Conservation (phyloP, 2,797 vertebrate genomes). For the Cichlasoma orientale region DNA sequence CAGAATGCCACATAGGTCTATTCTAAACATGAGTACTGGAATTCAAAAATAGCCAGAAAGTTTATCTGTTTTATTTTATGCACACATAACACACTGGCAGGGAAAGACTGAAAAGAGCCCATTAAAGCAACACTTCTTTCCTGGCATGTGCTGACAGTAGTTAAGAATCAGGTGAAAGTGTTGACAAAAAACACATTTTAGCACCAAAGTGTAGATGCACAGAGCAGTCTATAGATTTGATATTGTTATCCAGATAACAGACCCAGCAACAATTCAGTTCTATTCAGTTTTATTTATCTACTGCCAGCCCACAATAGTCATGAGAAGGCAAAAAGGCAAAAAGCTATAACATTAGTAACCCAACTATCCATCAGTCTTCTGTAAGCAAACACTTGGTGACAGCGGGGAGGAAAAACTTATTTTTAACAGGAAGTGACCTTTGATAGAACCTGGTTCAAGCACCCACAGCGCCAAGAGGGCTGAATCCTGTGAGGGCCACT, state of each 20-base stretch:
- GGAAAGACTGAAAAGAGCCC: not conserved
- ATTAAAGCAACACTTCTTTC: not conserved
- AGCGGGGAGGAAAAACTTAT: not conserved
- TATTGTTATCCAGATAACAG: too few relatives aligned
- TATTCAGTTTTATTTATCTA: not conserved
- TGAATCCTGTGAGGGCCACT: not conserved
- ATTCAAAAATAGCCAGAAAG: not conserved
- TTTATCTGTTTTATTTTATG: too few relatives aligned
- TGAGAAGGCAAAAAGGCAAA: not conserved
- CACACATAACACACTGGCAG: too few relatives aligned
- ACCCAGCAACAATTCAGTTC: not conserved
- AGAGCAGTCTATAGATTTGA: too few relatives aligned
- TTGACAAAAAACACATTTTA: not conserved
- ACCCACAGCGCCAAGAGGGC: not conserved
- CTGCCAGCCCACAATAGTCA: rapidly evolving
- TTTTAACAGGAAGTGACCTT: not conserved
- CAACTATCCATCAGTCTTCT: not conserved
- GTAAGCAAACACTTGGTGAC: not conserved
- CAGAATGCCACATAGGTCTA: too few relatives aligned
- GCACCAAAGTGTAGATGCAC: too few relatives aligned
- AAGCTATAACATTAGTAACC: not conserved
- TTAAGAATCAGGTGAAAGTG: not conserved
- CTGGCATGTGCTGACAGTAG: not conserved
- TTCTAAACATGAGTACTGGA: not conserved
- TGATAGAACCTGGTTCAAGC: not conserved